phyloP scores from a whole-genome alignment of 2,797 vertebrate genomes.

The Antrozous pallidus region DNA sequence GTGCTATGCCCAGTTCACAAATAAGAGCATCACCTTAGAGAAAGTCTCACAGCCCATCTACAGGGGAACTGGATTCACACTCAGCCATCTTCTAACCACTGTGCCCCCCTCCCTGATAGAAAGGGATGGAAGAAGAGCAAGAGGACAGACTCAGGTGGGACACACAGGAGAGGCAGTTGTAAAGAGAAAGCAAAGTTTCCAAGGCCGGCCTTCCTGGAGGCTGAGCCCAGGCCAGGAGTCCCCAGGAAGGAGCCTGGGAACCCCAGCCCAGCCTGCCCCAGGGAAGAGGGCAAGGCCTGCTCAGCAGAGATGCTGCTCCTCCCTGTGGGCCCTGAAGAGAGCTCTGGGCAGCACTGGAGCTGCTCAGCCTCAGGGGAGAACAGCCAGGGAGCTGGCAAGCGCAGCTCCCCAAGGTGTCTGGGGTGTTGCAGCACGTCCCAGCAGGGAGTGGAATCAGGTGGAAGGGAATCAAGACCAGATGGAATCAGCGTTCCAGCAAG shows the following conservation, averaged over 20 bases:
- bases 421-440: conserved; percentile 53
- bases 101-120: not conserved
- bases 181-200: not conserved
- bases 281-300: not conserved
- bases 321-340: conserved; percentile 42
- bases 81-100: not conserved
- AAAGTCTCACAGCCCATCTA: not conserved
- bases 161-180: not conserved
- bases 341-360: conserved; percentile 59
- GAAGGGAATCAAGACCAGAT: conserved; percentile 69
- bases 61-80: not conserved
- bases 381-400: conserved; percentile 58
- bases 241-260: not conserved
- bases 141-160: not conserved
- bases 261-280: not conserved
- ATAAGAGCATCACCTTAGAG: not conserved
- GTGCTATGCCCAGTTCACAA: not conserved
- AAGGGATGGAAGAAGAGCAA: not conserved
- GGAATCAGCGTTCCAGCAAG: conserved; percentile 72
- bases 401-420: conserved; percentile 69
- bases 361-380: conserved; percentile 69
- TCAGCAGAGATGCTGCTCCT: not conserved
- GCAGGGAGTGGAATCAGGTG: conserved; percentile 59
- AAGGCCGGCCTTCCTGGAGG: not conserved
- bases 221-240: not conserved